Evolutionary conservation across 2,797 vertebrate genomes (phyloP).

Genomic region (Leptodactylus fallax): DNA sequence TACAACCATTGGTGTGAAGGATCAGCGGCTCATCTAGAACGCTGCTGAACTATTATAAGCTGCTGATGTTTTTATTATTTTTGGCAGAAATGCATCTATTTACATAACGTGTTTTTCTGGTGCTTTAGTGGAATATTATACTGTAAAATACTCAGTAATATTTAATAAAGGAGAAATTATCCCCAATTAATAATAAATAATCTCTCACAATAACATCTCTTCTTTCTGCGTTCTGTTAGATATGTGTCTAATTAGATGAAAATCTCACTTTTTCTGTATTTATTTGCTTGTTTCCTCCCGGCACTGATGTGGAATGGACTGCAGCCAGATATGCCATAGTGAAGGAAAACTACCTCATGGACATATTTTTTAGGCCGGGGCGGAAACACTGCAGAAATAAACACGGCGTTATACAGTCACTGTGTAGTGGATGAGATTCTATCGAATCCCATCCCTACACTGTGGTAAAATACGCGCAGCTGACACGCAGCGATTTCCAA

Average conservation of each 20-base stretch:
- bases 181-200: not conserved
- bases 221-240: not conserved
- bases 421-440: no score
- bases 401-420: no score
- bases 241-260: not conserved
- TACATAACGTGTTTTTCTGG: not conserved
- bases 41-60: not conserved
- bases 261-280: not conserved
- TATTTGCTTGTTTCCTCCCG: no score
- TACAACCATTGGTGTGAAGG: no score
- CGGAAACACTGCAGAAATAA: no score
- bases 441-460: no score
- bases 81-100: not conserved
- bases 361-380: no score
- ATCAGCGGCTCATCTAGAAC: no score
- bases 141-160: constrained; percentile 15
- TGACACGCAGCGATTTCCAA: no score
- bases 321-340: not conserved
- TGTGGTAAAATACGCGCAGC: no score
- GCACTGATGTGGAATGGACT: not conserved
- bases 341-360: no score
- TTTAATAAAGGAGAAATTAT: constrained; percentile 21
- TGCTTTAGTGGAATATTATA: not conserved
- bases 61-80: not conserved
- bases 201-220: not conserved